Conservation (phyloP, 2,113 vertebrate genomes). For the Psophia crepitans region DNA sequence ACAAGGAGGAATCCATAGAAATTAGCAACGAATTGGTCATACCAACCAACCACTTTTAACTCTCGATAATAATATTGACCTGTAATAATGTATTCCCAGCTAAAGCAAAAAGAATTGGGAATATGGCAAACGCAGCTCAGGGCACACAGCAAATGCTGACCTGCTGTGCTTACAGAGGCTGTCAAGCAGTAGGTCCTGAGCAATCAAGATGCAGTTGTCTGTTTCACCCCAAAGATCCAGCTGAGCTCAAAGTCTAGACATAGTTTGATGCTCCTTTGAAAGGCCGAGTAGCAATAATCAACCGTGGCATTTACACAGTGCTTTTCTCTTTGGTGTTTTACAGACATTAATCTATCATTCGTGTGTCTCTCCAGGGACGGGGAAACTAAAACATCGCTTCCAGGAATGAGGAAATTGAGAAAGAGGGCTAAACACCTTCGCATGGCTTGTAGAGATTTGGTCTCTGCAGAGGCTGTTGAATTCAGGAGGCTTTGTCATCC, state of each 20-base stretch:
- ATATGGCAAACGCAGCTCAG: neutral
- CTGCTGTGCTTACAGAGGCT: neutral
- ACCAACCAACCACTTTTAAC: neutral
- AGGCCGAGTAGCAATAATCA: neutral
- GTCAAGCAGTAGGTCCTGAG: neutral
- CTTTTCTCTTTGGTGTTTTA: neutral
- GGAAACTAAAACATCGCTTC: neutral
- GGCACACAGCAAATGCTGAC: neutral
- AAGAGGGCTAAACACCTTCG: neutral
- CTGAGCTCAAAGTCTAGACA: neutral
- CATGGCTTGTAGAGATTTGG: neutral
- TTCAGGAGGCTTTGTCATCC: fast-evolving
- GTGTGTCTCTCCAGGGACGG: neutral
- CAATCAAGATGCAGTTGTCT: neutral
- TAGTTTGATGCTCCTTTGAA: neutral
- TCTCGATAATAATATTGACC: neutral
- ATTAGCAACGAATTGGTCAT: neutral
- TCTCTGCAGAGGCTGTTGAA: neutral
- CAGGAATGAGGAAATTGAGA: neutral
- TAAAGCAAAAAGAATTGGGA: neutral
- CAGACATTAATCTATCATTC: neutral
- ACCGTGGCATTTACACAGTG: neutral
- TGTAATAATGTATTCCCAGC: neutral
- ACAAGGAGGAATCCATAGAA: neutral
- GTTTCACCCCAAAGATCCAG: neutral